Conservation (phyloP, 1,140 invertebrate species). For the Drosophila biarmipes region DNA sequence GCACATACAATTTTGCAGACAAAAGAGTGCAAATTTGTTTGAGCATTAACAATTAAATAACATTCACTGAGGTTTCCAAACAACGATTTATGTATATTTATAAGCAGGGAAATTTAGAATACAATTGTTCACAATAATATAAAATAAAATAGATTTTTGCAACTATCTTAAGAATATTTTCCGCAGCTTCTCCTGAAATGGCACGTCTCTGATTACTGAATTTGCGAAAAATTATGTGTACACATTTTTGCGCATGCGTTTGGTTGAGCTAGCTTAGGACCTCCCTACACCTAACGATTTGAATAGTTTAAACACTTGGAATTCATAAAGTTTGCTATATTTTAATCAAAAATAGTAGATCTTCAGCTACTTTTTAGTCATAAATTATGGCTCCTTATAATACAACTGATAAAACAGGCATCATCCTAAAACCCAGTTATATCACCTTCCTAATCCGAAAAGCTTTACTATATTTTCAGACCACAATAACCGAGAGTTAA, state of each 20-base stretch:
- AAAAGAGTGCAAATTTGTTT: constrained; percentile 23
- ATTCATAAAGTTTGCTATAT: neutral
- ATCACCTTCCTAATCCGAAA: too few species aligned
- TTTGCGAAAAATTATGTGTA: constrained; percentile 20
- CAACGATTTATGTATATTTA: constrained; percentile 19
- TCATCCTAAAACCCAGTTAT: too few species aligned
- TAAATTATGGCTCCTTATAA: neutral
- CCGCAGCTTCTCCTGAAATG: constrained; percentile 1
- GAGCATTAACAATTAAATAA: constrained; percentile 43
- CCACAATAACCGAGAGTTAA: too few species aligned
- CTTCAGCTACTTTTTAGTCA: too few species aligned
- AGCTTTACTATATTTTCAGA: too few species aligned
- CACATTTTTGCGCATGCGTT: constrained; percentile 26
- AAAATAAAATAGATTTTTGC: neutral
- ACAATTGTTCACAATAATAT: constrained; percentile 16
- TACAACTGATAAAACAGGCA: neutral
- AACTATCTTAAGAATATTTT: constrained; percentile 18
- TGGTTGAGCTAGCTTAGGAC: neutral
- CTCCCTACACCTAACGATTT: constrained; percentile 6
- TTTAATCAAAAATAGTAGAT: too few species aligned
- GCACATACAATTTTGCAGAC: constrained; percentile 41
- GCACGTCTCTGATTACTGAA: constrained; percentile 26
- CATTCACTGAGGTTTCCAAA: constrained; percentile 26
- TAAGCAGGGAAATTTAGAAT: neutral
- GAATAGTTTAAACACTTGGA: neutral